A percentile compares a stretch with the other conserved stretches of the same genome.
These are phyloP conservation scores for Muschampia plurimacula DNA, from an alignment of 2,888 invertebrate genomes.

Conservation along the genomic window DNA sequence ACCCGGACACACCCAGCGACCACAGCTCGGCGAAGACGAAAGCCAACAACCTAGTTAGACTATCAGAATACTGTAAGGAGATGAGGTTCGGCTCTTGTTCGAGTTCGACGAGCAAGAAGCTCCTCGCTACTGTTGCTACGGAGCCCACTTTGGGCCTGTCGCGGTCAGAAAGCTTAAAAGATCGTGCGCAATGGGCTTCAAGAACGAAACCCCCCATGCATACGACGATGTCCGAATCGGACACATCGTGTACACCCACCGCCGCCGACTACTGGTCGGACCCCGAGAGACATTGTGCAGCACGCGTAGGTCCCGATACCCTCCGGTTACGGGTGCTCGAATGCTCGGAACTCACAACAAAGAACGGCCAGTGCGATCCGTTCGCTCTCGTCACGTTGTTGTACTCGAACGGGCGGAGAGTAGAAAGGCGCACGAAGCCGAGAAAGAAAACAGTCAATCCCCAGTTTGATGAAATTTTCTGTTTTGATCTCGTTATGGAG, in stretches of 20 bases:
- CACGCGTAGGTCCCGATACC: slow-evolving; percentile 77
- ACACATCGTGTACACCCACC: slow-evolving; percentile 73
- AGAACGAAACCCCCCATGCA: slow-evolving; percentile 78
- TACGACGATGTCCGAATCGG: slow-evolving; percentile 71
- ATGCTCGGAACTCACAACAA: slow-evolving; percentile 94
- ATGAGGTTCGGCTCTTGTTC: slow-evolving; percentile 81
- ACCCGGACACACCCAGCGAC: slow-evolving; percentile 69
- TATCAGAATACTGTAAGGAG: slow-evolving; percentile 81
- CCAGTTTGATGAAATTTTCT: slow-evolving; percentile 94
- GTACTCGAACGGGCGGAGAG: slow-evolving; percentile 92
- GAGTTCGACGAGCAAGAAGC: slow-evolving; percentile 78
- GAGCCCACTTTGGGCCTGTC: slow-evolving; percentile 75
- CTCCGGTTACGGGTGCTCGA: slow-evolving; percentile 90
- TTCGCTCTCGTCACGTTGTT: slow-evolving; percentile 93
- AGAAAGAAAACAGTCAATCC: slow-evolving; percentile 96
- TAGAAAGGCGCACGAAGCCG: slow-evolving; percentile 93
- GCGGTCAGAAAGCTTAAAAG: slow-evolving; percentile 80
- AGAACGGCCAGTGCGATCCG: slow-evolving; percentile 96
- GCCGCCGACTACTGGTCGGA: slow-evolving; percentile 83
- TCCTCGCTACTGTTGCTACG: slow-evolving; percentile 70
- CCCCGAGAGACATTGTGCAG: slow-evolving; percentile 79
- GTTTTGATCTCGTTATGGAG: slow-evolving; percentile 89
- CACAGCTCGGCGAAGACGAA: slow-evolving; percentile 64
- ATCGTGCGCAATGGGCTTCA: slow-evolving; percentile 73
- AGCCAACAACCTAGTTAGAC: slow-evolving; percentile 75